phyloP scores from a whole-genome alignment of 2,888 invertebrate genomes.

The Nephrocerus scutellatus region DNA sequence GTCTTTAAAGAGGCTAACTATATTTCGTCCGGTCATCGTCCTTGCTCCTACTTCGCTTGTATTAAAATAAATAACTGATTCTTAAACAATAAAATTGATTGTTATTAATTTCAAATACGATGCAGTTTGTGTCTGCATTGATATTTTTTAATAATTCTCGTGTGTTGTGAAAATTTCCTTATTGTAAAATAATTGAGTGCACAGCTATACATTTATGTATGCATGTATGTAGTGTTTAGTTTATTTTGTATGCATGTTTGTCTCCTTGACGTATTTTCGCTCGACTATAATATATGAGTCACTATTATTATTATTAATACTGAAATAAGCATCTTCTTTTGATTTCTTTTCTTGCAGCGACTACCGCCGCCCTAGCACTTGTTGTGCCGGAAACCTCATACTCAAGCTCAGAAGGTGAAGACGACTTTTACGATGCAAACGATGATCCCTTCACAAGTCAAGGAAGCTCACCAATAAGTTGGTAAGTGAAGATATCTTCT shows the following conservation, averaged over 20 bases:
- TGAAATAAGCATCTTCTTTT: conserved; percentile 4
- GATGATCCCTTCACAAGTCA: conserved; percentile 58
- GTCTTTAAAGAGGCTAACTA: no score
- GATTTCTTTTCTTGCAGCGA: conserved; percentile 29
- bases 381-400: conserved; percentile 87
- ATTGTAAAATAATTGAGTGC: no score
- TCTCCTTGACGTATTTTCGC: neutral
- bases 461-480: conserved; percentile 42
- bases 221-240: no score
- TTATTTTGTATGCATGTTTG: neutral
- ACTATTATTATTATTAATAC: neutral
- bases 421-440: conserved; percentile 89
- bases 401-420: conserved; percentile 95
- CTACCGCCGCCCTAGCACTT: conserved; percentile 39
- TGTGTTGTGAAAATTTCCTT: no score
- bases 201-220: no score
- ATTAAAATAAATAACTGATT: no score
- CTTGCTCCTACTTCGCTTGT: no score
- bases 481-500: conserved; percentile 47
- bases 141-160: no score
- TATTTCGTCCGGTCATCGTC: no score
- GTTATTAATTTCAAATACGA: no score
- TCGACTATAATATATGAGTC: neutral
- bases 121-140: no score
- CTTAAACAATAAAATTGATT: no score